phyloP scores from a whole-genome alignment of 2,797 vertebrate species.

The Danio jaintianensis region DNA sequence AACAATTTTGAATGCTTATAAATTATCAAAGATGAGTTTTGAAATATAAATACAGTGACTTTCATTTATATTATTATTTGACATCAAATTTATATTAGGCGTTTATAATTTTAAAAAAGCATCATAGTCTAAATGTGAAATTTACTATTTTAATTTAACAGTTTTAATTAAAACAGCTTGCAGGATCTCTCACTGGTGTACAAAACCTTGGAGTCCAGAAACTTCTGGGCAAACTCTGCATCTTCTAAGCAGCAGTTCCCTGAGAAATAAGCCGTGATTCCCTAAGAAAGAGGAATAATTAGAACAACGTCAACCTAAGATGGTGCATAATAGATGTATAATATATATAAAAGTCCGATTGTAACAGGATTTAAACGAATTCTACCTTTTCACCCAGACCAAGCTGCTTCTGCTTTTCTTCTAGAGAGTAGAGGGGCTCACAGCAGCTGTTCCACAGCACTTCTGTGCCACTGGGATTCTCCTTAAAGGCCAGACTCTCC shows the following conservation, averaged over 20 bases:
- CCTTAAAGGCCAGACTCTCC: slow-evolving; percentile 83
- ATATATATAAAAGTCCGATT: background rate
- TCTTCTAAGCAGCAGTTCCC: slow-evolving; percentile 88
- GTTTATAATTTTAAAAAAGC: background rate
- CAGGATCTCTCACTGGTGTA: background rate
- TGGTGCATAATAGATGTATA: too few relatives aligned
- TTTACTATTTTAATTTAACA: background rate
- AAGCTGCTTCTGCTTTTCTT: slow-evolving; percentile 85
- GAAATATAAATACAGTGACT: too few relatives aligned
- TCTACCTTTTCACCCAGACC: slow-evolving; percentile 86
- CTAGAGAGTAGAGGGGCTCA: slow-evolving; percentile 84
- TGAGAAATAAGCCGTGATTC: slow-evolving; percentile 92
- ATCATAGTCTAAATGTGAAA: too few relatives aligned
- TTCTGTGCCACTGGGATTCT: slow-evolving; percentile 79
- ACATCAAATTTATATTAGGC: background rate
- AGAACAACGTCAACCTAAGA: background rate
- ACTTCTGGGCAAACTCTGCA: slow-evolving; percentile 89
- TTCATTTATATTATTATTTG: too few relatives aligned
- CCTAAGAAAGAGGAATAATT: slow-evolving; percentile 71
- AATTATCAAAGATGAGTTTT: too few relatives aligned
- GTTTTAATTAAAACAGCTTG: background rate
- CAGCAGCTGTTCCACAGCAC: slow-evolving; percentile 84
- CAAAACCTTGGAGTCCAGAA: slow-evolving; percentile 89
- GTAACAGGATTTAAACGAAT: background rate
- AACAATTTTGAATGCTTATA: too few relatives aligned